A percentile compares a stretch with the other conserved stretches of the same genome.
Conservation (phyloP, 2,113 vertebrate genomes). For the Callopanchax toddi region DNA sequence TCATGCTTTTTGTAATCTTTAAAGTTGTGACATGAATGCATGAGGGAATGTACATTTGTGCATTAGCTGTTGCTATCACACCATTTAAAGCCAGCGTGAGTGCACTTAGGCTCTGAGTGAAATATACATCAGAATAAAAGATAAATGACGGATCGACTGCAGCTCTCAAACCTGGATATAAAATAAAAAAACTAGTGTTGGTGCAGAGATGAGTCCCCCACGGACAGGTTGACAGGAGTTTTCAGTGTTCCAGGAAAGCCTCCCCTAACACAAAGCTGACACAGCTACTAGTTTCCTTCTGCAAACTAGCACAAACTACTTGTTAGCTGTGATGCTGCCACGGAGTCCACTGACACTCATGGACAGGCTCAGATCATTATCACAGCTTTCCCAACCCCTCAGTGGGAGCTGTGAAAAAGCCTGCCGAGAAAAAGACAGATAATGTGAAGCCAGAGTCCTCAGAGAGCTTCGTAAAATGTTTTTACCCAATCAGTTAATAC, state of each 20-base stretch:
- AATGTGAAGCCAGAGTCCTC: slow-evolving; percentile 6
- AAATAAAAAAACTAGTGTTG: slow-evolving; percentile 19
- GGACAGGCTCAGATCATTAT: slow-evolving; percentile 15
- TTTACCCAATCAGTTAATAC: slow-evolving; percentile 35
- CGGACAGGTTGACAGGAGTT: slow-evolving; percentile 11
- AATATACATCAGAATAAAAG: slow-evolving; percentile 49
- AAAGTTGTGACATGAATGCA: background rate
- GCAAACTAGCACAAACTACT: slow-evolving; percentile 19
- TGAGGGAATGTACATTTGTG: slow-evolving; percentile 13
- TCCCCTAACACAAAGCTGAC: slow-evolving; percentile 3
- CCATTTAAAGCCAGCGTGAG: slow-evolving; percentile 23
- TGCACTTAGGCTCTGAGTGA: slow-evolving; percentile 42
- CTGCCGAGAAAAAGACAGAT: background rate
- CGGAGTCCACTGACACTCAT: background rate
- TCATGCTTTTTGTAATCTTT: background rate
- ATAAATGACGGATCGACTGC: slow-evolving; percentile 32
- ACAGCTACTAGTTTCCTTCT: slow-evolving; percentile 3
- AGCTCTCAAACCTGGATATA: slow-evolving; percentile 11
- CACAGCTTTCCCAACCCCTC: slow-evolving; percentile 7
- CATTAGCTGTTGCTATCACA: slow-evolving; percentile 1
- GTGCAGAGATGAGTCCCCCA: slow-evolving; percentile 11
- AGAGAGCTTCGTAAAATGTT: slow-evolving; percentile 10
- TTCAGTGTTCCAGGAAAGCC: slow-evolving; percentile 17
- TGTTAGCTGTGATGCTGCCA: slow-evolving; percentile 8
- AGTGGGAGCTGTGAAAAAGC: slow-evolving; percentile 13